phyloP scores from a whole-genome alignment of 2,113 vertebrate species.

The Pelvicachromis taeniatus region DNA sequence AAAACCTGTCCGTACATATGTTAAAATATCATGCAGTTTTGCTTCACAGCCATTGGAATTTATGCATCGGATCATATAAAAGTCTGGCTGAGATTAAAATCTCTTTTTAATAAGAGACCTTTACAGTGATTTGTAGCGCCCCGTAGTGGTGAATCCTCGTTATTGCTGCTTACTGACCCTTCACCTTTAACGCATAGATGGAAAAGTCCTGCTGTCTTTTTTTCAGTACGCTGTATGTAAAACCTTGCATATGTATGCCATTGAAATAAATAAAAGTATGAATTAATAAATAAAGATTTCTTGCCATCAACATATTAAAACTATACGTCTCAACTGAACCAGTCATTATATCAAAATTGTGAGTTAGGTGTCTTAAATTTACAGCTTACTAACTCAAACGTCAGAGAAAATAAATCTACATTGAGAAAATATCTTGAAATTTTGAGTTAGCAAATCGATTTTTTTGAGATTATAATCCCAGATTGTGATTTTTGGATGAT shows the following conservation, averaged over 20 bases:
- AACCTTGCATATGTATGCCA: not conserved
- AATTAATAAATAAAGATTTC: not conserved
- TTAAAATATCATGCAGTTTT: not conserved
- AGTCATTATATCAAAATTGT: not conserved
- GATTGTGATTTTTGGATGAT: not conserved
- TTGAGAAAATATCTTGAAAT: not conserved
- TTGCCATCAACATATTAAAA: not conserved
- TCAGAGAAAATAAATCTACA: not conserved
- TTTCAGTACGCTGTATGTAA: too few relatives aligned
- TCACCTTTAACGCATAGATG: not conserved
- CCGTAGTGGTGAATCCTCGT: constrained; percentile 15
- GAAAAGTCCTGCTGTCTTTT: not conserved
- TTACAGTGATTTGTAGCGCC: constrained; percentile 13
- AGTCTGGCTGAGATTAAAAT: not conserved
- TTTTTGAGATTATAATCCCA: not conserved
- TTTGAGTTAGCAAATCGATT: not conserved
- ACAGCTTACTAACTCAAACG: rapidly evolving
- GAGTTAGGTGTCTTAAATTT: not conserved
- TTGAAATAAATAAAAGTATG: not conserved
- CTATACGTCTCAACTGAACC: not conserved
- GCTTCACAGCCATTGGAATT: not conserved
- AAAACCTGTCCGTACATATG: not conserved
- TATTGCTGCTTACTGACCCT: not conserved
- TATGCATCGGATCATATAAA: not conserved
- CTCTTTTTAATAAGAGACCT: rapidly evolving